These are phyloP conservation scores for Steromphala cineraria DNA, from an alignment of 2,888 invertebrate species.

Conservation along the genomic window DNA sequence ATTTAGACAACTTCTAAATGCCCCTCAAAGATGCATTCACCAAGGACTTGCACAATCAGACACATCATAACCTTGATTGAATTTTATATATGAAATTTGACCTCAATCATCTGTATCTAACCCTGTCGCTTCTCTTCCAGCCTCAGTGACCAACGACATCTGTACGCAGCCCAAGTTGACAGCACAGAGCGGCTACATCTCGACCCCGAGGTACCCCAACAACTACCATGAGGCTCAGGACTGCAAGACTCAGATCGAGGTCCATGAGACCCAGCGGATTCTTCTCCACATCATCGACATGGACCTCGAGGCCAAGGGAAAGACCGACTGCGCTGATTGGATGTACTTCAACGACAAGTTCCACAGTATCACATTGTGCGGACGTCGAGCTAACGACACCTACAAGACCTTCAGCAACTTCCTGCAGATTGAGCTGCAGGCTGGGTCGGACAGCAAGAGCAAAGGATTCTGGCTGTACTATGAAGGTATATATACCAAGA, in stretches of 20 bases:
- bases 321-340: constrained; percentile 62
- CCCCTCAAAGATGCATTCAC: no score
- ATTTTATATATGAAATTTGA: no score
- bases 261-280: constrained; percentile 56
- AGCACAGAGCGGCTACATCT: constrained; percentile 63
- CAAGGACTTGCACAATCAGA: no score
- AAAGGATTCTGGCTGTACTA: constrained; percentile 73
- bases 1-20: no score
- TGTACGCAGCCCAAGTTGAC: constrained; percentile 51
- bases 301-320: constrained; percentile 57
- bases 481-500: constrained; percentile 66
- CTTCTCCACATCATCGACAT: constrained; percentile 66
- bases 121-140: constrained; percentile 45
- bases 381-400: constrained; percentile 57
- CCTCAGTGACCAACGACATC: constrained; percentile 55
- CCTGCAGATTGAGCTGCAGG: constrained; percentile 55
- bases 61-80: no score
- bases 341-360: constrained; percentile 61
- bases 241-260: constrained; percentile 57
- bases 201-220: constrained; percentile 68
- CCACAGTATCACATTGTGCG: constrained; percentile 65
- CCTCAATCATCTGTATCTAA: no score
- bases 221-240: constrained; percentile 37
- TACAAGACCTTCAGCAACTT: constrained; percentile 48
- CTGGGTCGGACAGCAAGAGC: constrained; percentile 50